Conservation (phyloP, 2,888 invertebrate species). For the Eubasilissa splendida region DNA sequence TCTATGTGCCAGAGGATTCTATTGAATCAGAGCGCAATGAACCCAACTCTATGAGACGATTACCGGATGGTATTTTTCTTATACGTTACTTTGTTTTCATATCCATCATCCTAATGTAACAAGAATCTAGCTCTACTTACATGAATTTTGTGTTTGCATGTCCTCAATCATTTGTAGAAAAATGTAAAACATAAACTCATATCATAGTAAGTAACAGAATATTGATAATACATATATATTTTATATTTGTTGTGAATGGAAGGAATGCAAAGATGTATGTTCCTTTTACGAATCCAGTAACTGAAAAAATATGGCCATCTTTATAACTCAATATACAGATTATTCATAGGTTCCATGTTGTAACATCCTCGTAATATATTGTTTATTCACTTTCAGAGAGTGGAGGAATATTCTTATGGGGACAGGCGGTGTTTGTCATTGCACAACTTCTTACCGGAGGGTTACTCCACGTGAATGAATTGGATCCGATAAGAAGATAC, state of each 20-base stretch:
- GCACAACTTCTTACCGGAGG: slow-evolving; percentile 92
- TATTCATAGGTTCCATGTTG: too few relatives aligned
- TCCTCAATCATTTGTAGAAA: too few relatives aligned
- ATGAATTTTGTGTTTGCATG: too few relatives aligned
- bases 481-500: slow-evolving; percentile 96
- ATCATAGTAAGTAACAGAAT: too few relatives aligned
- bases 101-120: neutral
- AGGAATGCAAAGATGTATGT: too few relatives aligned
- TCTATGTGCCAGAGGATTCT: slow-evolving; percentile 83
- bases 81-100: neutral
- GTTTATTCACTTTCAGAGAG: slow-evolving; percentile 64
- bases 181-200: too few relatives aligned
- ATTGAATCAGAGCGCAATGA: slow-evolving; percentile 81
- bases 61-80: slow-evolving; percentile 74
- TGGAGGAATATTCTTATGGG: slow-evolving; percentile 89
- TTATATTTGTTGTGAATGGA: too few relatives aligned
- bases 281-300: too few relatives aligned
- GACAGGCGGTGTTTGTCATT: slow-evolving; percentile 95
- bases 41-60: slow-evolving; percentile 78
- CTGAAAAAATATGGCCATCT: too few relatives aligned
- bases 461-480: slow-evolving; percentile 92
- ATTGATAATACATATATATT: too few relatives aligned
- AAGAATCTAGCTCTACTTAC: too few relatives aligned
- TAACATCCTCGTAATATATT: neutral
- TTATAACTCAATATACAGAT: too few relatives aligned